These are phyloP conservation scores for Sweltsa coloradensis DNA, from an alignment of 1,140 invertebrate species.

Conservation along the genomic window DNA sequence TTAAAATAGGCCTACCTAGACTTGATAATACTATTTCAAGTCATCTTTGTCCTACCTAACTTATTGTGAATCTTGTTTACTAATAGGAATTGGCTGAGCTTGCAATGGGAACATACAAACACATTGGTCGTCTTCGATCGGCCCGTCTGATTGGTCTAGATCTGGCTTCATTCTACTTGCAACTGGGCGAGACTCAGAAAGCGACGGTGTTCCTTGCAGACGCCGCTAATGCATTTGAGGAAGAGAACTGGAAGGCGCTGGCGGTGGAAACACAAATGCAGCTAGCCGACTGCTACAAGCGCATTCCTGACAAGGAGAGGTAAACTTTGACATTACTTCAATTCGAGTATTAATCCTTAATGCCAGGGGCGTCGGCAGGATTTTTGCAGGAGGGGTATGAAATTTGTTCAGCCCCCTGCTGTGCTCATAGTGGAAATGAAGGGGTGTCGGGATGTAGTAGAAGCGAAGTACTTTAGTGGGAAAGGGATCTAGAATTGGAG, in stretches of 20 bases:
- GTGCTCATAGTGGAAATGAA: background rate
- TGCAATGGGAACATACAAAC: conserved; percentile 66
- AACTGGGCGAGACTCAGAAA: conserved; percentile 74
- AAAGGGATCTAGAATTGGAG: too few species aligned
- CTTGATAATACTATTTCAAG: too few species aligned
- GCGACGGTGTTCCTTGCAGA: conserved; percentile 80
- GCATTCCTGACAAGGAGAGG: conserved; percentile 56
- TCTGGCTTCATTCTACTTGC: conserved; percentile 80
- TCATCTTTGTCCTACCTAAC: too few species aligned
- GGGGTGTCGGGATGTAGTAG: too few species aligned
- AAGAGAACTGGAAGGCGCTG: conserved; percentile 74
- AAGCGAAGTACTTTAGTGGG: too few species aligned
- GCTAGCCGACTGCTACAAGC: conserved; percentile 72
- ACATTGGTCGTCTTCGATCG: conserved; percentile 74
- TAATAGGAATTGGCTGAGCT: conserved; percentile 12
- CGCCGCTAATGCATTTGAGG: conserved; percentile 69
- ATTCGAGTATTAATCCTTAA: conserved; percentile 5
- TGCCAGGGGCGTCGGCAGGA: conserved; percentile 3
- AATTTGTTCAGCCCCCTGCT: too few species aligned
- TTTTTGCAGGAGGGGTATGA: too few species aligned
- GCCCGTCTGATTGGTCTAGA: conserved; percentile 80
- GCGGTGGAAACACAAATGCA: conserved; percentile 70
- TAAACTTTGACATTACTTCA: background rate
- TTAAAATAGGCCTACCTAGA: too few species aligned
- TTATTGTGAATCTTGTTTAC: too few species aligned